Conservation (phyloP, 2,797 vertebrate species). For the Pangasius krempfi region DNA sequence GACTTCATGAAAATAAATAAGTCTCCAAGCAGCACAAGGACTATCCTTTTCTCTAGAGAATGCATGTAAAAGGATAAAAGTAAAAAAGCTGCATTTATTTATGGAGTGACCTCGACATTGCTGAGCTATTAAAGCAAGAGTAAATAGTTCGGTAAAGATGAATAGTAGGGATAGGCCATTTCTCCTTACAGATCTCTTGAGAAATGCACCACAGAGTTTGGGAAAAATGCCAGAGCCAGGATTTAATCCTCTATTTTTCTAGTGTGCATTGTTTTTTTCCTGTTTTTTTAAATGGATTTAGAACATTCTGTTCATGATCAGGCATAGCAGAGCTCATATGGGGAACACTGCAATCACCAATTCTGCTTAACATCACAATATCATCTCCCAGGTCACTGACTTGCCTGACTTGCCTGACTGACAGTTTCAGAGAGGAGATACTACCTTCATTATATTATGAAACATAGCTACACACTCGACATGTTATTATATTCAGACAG, state of each 20-base stretch:
- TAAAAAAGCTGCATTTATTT: slow-evolving; percentile 56
- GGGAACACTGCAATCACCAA: not conserved
- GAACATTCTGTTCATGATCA: slow-evolving; percentile 40
- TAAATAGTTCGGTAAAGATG: slow-evolving; percentile 72
- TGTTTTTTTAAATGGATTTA: slow-evolving; percentile 8
- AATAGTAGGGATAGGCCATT: slow-evolving; percentile 66
- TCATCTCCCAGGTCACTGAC: not conserved
- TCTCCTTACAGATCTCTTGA: slow-evolving; percentile 61
- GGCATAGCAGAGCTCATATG: slow-evolving; percentile 1
- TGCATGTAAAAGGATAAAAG: slow-evolving; percentile 50
- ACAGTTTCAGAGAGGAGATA: not conserved
- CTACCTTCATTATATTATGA: not conserved
- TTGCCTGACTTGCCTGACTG: not conserved
- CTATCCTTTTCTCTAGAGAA: slow-evolving; percentile 48
- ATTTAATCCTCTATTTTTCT: slow-evolving; percentile 40
- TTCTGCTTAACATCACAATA: slow-evolving; percentile 23
- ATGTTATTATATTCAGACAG: slow-evolving; percentile 4
- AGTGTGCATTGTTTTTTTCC: slow-evolving; percentile 26
- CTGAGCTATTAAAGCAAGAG: slow-evolving; percentile 72
- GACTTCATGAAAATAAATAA: slow-evolving; percentile 47
- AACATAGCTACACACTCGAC: not conserved
- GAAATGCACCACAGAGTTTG: slow-evolving; percentile 69
- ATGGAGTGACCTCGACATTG: slow-evolving; percentile 60
- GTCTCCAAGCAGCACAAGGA: slow-evolving; percentile 44
- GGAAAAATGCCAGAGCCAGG: slow-evolving; percentile 11